Evolutionary conservation across 2,888 invertebrate genomes (phyloP), one percentile per base, ranked within the genome.

Genomic region (Drosophila picticornis): DNA sequence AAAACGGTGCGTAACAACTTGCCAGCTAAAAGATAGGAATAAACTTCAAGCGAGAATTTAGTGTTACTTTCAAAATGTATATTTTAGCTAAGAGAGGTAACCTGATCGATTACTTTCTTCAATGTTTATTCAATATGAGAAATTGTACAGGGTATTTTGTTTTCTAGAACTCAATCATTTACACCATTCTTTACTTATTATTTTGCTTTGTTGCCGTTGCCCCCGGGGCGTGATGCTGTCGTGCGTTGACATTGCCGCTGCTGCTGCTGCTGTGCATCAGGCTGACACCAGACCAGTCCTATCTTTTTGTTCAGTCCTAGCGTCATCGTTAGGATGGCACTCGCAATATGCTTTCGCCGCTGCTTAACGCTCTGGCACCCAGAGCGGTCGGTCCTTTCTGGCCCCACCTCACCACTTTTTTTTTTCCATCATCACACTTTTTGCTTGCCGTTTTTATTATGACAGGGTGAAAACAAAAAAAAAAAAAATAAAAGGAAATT

Each of bases 211-310:
- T 50, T 66, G 84, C 56, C 61, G 60, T 71, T 77, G 70, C 67
- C 64, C 77, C 75, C 36, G 65, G 77, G 86, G 88, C 84, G 66
- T 80, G 75, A 85, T 77, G 88, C 77, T 88, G 84, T 85, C 84
- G 83, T 69, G 71, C 68, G 83, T 74, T 85, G 86, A 84, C 84
- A 85, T 77, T 65, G 63, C 43, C 27, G 36, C 25, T 53, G 34
- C 22, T 22, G 53, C 25, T 56, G 51, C 60, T 52, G 56, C 51
- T 43, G 48, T 34, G 51, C 61, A 52, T 43, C 72, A 46, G 27
- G 25, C 29, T 55, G 43, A 43, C 19, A 25, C 46, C 40, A 36
- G 53, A 38, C 29, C 19, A 63, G 64, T 56, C 16, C 38, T 22
- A 57, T 57, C 38, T 29, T 69, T 75, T 48, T 25, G 16, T 10